Percentiles rank a stretch among this genome's conserved stretches.
These are phyloP conservation scores for Heterohyrax brucei DNA, from an alignment of 2,797 vertebrate species.

Conservation along the genomic window DNA sequence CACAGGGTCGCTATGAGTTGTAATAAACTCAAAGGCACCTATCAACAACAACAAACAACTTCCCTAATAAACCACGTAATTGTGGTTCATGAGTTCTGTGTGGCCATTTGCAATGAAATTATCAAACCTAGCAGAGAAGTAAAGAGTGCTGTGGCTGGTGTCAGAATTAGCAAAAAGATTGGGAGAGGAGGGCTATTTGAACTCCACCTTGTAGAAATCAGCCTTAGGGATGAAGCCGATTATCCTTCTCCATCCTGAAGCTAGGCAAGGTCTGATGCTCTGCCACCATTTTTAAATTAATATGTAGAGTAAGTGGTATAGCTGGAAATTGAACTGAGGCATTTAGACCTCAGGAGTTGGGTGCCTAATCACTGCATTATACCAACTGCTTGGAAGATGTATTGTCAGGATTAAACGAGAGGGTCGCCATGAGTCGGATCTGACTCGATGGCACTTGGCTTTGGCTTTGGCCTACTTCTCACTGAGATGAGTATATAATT, in stretches of 20 bases:
- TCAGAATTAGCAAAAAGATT: background rate
- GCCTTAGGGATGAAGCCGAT: background rate
- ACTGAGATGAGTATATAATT: background rate
- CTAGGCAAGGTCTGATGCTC: background rate
- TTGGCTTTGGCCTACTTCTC: background rate
- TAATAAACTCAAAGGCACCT: too few species aligned
- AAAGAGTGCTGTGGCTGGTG: background rate
- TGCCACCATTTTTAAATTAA: background rate
- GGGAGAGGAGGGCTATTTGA: background rate
- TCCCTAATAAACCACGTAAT: too few species aligned
- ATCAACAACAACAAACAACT: too few species aligned
- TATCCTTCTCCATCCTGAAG: background rate
- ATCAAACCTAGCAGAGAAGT: background rate
- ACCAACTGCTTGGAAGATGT: background rate
- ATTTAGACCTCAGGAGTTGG: background rate
- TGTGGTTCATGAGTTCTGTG: background rate
- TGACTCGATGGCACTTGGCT: too few species aligned
- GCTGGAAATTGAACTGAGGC: background rate
- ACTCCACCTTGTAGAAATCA: background rate
- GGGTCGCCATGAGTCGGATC: too few species aligned
- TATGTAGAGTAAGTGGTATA: background rate
- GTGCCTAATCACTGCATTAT: background rate
- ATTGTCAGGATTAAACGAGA: constrained; percentile 25
- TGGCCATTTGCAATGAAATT: background rate
- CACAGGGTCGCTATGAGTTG: too few species aligned